phyloP scores from a whole-genome alignment of 1,140 invertebrate genomes.

The Anastrepha obliqua region DNA sequence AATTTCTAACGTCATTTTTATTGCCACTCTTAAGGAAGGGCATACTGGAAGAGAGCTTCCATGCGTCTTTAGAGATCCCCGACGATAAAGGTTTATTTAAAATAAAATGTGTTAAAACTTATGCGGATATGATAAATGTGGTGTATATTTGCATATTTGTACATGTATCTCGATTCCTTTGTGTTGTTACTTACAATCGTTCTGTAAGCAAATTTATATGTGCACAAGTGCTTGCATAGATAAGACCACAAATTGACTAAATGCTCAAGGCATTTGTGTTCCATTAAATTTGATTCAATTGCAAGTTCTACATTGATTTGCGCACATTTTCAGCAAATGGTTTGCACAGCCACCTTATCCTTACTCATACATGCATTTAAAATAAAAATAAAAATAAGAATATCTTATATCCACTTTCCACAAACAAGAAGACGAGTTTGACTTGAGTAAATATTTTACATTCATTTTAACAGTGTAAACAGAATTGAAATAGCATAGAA shows the following conservation, averaged over 20 bases:
- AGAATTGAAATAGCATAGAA: background rate
- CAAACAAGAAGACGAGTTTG: constrained; percentile 8
- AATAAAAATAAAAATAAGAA: background rate
- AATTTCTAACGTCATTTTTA: too few relatives aligned
- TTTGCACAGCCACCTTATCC: background rate
- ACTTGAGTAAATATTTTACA: constrained; percentile 43
- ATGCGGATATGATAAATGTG: too few relatives aligned
- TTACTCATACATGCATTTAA: background rate
- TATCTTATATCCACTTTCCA: background rate
- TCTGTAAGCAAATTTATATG: too few relatives aligned
- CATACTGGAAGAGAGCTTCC: too few relatives aligned
- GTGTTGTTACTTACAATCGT: too few relatives aligned
- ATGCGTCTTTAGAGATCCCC: too few relatives aligned
- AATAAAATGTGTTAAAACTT: too few relatives aligned
- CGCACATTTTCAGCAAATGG: background rate
- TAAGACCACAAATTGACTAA: background rate
- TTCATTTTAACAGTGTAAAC: constrained; percentile 32
- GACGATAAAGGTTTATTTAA: too few relatives aligned
- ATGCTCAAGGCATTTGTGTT: background rate
- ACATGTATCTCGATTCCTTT: too few relatives aligned
- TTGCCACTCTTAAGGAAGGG: too few relatives aligned
- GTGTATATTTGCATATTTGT: too few relatives aligned
- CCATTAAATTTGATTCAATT: background rate
- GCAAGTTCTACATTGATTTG: background rate
- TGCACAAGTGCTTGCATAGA: too few relatives aligned